These are phyloP conservation scores for Peromyscus aztecus DNA, from an alignment of 2,797 vertebrate species.

Conservation along the genomic window DNA sequence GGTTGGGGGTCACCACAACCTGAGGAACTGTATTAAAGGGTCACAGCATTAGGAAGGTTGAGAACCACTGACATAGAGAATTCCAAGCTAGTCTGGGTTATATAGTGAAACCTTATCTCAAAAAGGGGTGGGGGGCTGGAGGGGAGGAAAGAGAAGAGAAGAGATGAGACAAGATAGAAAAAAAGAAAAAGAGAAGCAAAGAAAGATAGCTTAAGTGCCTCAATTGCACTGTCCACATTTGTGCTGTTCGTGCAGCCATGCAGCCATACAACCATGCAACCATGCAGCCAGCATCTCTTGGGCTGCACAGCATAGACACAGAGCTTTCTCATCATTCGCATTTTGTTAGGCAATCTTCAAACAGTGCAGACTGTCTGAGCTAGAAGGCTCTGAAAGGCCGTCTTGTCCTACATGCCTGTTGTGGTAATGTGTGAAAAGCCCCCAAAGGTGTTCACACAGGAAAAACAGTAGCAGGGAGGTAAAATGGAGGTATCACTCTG, in stretches of 20 bases:
- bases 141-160: background rate
- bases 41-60: too few relatives aligned
- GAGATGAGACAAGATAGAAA: too few relatives aligned
- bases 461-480: background rate
- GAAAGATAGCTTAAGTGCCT: background rate
- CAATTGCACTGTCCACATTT: background rate
- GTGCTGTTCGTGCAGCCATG: background rate
- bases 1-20: background rate
- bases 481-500: background rate
- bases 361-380: background rate
- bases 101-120: background rate
- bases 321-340: too few relatives aligned
- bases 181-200: background rate
- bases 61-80: background rate
- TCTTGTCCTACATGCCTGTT: background rate
- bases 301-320: background rate
- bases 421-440: background rate
- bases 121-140: fast-evolving
- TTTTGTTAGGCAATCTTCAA: background rate
- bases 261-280: background rate
- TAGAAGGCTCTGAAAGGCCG: background rate
- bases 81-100: background rate
- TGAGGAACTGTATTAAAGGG: background rate
- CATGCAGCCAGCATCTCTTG: background rate
- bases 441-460: background rate